Evolutionary conservation across 2,113 vertebrate genomes (phyloP), one percentile per base, ranked within the genome.

Genomic region (Tyrannus savana): DNA sequence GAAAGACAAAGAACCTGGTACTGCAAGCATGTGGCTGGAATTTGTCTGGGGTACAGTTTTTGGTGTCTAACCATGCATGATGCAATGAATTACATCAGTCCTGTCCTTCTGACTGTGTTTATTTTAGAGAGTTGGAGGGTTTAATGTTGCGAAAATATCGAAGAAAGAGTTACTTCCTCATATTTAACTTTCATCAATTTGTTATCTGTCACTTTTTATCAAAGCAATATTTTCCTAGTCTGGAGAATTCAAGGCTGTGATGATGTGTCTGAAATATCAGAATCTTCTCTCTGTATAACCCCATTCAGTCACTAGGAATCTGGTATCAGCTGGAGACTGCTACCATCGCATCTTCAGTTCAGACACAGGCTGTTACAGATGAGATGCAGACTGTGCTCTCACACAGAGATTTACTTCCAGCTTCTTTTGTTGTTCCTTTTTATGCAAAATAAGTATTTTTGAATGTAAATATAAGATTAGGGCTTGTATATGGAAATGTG

Each of bases 281-380:
- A 63, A 67, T 83, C 59, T 89, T 93, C 58, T 63, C 39, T 85
- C 39, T 63, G 10, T 83, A 44, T 96, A 94, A 93, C 94, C 94
- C 60, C 87, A 95, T 96, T 97, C 87, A 94, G 91, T 97, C 93
- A 95, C 93, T 80, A 88, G 75, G 78, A 91, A 96, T 96, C 90
- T 94, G 71, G 21, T 76, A 62, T 96, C 69, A 85, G 59, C 71
- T 79, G 84, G 78, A 96, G 71, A 79, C 25, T 84, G 89, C 91
- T 91, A 33, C 83, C 0, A 0, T 89, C 7, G 4, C 86, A 55
- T 94, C 85, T 91, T 93, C 64, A 13, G 52, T 81, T 84, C 92
- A 95, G 95, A 75, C 79, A 60, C 33, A 84, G 85, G 42, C 90
- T 96, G 47, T 35, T 88, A 79, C 79, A 84, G 87, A 63, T 2